These are phyloP conservation scores for Oppia nitens DNA, from an alignment of 1,140 invertebrate genomes.

Conservation along the genomic window DNA sequence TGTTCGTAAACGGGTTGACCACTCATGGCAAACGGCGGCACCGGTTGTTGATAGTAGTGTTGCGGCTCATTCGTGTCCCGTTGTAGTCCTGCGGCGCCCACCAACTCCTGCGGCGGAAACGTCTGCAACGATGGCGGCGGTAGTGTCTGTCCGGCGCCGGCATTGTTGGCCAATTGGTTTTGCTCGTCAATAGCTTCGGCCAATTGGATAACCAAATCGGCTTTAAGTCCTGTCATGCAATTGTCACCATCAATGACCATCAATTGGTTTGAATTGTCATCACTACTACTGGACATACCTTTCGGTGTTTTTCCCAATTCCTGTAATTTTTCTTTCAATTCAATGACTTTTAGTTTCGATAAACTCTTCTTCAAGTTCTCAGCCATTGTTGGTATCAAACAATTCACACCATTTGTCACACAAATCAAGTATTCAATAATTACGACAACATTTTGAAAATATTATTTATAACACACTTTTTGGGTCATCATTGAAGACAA, in stretches of 20 bases:
- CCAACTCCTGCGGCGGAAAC: constrained; percentile 1
- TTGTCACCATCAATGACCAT: background rate
- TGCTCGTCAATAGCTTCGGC: constrained; percentile 11
- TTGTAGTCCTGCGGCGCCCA: background rate
- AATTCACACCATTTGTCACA: too few species aligned
- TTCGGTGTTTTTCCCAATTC: background rate
- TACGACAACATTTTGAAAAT: too few species aligned
- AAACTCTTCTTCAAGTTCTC: background rate
- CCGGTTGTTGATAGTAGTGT: background rate
- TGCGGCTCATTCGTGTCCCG: background rate
- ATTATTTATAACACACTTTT: too few species aligned
- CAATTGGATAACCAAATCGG: constrained; percentile 16
- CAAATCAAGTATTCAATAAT: too few species aligned
- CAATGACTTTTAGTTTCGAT: constrained; percentile 5
- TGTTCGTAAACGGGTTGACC: background rate
- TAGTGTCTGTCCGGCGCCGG: background rate
- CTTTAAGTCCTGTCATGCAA: constrained; percentile 15
- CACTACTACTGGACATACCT: background rate
- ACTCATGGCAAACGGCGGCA: background rate
- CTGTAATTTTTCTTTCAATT: constrained; percentile 1
- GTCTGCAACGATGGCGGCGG: background rate
- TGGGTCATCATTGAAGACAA: too few species aligned
- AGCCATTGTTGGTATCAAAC: constrained; percentile 3
- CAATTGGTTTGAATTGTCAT: background rate
- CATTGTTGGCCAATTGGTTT: background rate